These are phyloP conservation scores for Eurystomus glaucurus DNA, from an alignment of 2,797 vertebrate genomes.

Conservation along the genomic window DNA sequence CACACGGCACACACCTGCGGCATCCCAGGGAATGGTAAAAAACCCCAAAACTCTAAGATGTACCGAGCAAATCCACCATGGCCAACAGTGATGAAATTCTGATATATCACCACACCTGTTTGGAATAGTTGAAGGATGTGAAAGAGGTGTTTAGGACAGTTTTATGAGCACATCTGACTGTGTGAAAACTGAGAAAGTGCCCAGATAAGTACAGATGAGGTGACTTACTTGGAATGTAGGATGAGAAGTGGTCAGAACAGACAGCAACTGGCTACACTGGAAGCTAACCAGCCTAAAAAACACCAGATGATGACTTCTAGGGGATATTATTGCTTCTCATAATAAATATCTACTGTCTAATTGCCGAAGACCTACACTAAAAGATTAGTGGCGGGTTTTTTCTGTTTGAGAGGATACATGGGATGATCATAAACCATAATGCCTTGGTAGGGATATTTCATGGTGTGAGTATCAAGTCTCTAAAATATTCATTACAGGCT, in stretches of 20 bases:
- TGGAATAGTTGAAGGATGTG: slow-evolving; percentile 31
- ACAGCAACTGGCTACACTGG: not conserved
- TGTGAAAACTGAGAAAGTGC: slow-evolving; percentile 61
- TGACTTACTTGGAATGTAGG: slow-evolving; percentile 55
- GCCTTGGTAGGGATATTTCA: not conserved
- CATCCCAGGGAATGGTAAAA: not conserved
- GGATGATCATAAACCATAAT: not conserved
- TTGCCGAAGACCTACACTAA: not conserved
- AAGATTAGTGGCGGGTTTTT: fast-evolving
- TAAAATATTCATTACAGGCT: not conserved
- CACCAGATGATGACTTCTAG: not conserved
- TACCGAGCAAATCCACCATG: not conserved
- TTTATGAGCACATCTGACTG: not conserved
- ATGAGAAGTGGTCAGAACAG: slow-evolving; percentile 31
- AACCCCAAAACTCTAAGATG: not conserved
- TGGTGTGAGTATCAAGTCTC: not conserved
- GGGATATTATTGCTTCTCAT: not conserved
- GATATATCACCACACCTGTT: slow-evolving; percentile 47
- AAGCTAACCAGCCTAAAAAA: slow-evolving; percentile 22
- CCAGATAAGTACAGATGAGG: slow-evolving; percentile 35
- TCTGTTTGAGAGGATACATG: not conserved
- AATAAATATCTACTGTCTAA: not conserved
- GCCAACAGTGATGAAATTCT: slow-evolving; percentile 26
- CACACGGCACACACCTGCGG: not conserved
- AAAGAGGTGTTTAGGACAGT: slow-evolving; percentile 51